Percentiles rank a stretch among this genome's conserved stretches.
These are phyloP conservation scores for Prunella strophiata DNA, from an alignment of 2,797 vertebrate species.

Conservation along the genomic window DNA sequence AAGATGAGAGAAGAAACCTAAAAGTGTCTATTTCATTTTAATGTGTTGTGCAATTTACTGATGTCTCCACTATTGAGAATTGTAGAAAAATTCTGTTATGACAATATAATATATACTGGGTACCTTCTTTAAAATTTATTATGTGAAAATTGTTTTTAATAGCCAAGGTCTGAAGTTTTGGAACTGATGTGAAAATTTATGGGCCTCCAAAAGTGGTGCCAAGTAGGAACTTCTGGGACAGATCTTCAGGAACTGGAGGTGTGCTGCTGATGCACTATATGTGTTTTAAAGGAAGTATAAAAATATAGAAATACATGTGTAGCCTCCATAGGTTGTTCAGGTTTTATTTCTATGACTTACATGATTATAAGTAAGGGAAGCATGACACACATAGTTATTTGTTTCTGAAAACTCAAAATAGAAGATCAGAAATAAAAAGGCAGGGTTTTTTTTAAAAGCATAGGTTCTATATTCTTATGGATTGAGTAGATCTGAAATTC, in stretches of 20 bases:
- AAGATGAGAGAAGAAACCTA: background rate
- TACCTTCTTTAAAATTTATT: background rate
- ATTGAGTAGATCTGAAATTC: background rate
- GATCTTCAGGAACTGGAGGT: background rate
- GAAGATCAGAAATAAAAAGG: background rate
- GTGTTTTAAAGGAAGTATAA: background rate
- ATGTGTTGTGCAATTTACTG: background rate
- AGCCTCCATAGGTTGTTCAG: background rate
- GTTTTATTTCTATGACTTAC: background rate
- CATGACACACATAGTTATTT: background rate
- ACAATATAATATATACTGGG: background rate
- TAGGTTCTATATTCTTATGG: background rate
- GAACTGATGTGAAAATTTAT: background rate
- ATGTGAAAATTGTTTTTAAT: background rate
- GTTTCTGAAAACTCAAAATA: background rate
- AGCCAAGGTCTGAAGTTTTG: background rate
- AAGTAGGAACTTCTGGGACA: background rate
- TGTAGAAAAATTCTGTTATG: background rate
- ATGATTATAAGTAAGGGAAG: background rate
- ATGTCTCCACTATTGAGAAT: background rate
- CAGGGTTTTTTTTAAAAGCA: background rate
- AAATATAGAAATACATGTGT: background rate
- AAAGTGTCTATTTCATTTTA: background rate
- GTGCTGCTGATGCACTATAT: background rate
- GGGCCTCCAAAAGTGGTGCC: background rate